Percentiles rank a stretch among this genome's conserved stretches.
phyloP scores from a whole-genome alignment of 2,113 vertebrate genomes.

The Leuciscus idus region DNA sequence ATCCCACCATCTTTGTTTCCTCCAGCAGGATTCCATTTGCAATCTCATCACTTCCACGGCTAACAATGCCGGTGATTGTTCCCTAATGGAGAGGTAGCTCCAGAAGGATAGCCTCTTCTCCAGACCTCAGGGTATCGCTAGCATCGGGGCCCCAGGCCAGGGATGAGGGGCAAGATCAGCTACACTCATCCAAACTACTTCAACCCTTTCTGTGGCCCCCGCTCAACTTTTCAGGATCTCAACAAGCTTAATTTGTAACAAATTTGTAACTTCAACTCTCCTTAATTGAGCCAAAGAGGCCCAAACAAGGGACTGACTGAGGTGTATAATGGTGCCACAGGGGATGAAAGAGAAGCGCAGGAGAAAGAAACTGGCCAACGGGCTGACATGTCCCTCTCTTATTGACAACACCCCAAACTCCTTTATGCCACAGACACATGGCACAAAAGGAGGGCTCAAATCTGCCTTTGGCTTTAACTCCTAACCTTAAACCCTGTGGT shows the following conservation, averaged over 20 bases:
- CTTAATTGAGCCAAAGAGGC: slow-evolving; percentile 67
- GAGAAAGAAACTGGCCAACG: background rate
- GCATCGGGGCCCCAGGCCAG: slow-evolving; percentile 77
- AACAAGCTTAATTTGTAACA: slow-evolving; percentile 84
- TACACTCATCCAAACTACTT: slow-evolving; percentile 73
- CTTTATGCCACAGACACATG: background rate
- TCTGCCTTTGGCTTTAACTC: background rate
- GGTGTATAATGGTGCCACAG: slow-evolving; percentile 60
- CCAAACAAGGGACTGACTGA: slow-evolving; percentile 72
- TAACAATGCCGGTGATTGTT: slow-evolving; percentile 90
- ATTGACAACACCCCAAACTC: background rate
- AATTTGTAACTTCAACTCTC: slow-evolving; percentile 80
- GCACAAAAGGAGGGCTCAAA: background rate
- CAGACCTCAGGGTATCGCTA: slow-evolving; percentile 78
- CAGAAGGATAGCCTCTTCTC: slow-evolving; percentile 79
- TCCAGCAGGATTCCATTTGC: slow-evolving; percentile 80
- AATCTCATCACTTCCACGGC: slow-evolving; percentile 74
- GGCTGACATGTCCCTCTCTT: slow-evolving; percentile 42
- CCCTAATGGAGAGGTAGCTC: slow-evolving; percentile 77
- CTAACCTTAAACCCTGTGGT: background rate
- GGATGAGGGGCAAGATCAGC: slow-evolving; percentile 69
- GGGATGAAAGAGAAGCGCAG: slow-evolving; percentile 47
- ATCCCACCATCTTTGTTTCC: slow-evolving; percentile 88
- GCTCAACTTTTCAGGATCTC: slow-evolving; percentile 75
- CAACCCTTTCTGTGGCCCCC: slow-evolving; percentile 64